phyloP scores from a whole-genome alignment of 2,113 vertebrate species.

The Colinus virginianus region DNA sequence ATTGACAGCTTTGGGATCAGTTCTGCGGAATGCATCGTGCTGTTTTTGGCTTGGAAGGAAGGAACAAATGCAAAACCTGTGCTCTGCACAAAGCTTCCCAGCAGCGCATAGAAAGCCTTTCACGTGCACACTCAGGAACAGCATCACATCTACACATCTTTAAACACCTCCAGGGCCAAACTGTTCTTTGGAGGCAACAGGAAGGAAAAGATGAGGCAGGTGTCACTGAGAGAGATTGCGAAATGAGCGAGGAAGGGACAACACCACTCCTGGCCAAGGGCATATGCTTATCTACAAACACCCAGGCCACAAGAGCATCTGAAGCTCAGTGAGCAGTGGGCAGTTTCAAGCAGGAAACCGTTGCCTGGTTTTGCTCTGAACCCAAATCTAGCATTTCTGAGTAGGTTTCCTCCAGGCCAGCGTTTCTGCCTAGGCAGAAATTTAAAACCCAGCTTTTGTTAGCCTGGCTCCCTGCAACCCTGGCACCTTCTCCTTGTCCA shows the following conservation, averaged over 20 bases:
- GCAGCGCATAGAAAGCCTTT: background rate
- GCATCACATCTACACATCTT: too few species aligned
- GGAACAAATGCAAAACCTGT: background rate
- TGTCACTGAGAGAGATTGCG: background rate
- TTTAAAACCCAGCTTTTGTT: accelerated
- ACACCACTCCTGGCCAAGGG: background rate
- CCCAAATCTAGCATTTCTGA: background rate
- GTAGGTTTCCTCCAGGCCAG: background rate
- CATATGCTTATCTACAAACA: background rate
- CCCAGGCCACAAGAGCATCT: background rate
- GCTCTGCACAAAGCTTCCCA: background rate
- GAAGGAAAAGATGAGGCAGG: background rate
- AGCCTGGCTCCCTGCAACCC: background rate
- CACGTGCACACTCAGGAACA: accelerated
- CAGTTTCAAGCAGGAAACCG: background rate
- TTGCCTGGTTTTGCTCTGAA: background rate
- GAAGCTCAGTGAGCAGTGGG: background rate
- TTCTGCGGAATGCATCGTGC: background rate
- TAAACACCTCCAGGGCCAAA: too few species aligned
- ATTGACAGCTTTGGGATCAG: background rate
- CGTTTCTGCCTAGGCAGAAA: background rate
- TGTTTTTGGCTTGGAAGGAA: background rate
- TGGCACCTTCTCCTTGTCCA: background rate
- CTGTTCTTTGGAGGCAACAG: background rate
- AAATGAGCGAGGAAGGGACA: background rate